These are phyloP conservation scores for Diabrotica virgifera DNA, from an alignment of 1,140 invertebrate genomes.

Conservation along the genomic window DNA sequence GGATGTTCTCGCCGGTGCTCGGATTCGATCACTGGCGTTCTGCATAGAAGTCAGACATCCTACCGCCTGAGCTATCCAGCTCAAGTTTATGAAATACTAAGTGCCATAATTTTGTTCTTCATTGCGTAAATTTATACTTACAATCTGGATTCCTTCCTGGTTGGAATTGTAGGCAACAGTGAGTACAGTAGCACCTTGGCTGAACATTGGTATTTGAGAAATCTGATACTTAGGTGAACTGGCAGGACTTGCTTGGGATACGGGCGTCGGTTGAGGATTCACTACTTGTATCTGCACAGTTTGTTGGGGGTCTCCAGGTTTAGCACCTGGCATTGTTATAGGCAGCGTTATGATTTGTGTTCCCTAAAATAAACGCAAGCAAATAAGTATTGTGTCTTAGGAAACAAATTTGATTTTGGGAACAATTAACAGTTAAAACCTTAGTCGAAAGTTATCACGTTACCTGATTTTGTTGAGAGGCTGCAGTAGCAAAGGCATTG, in stretches of 20 bases:
- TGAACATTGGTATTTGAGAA: constrained; percentile 63
- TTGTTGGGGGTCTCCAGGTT: constrained; percentile 70
- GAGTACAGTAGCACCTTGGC: constrained; percentile 64
- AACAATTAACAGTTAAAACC: too few relatives aligned
- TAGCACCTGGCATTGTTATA: constrained; percentile 68
- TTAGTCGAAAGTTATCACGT: background rate
- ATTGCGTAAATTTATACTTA: constrained; percentile 32
- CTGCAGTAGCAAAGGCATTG: constrained; percentile 52
- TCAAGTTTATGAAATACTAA: background rate
- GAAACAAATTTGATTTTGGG: too few relatives aligned
- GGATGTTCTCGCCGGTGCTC: too few relatives aligned
- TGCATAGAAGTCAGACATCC: too few relatives aligned
- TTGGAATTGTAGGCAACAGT: constrained; percentile 67
- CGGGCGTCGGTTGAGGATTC: constrained; percentile 36
- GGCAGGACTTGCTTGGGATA: constrained; percentile 38
- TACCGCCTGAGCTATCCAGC: too few relatives aligned
- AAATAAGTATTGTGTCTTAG: too few relatives aligned
- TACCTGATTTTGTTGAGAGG: constrained; percentile 41
- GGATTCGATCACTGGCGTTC: too few relatives aligned
- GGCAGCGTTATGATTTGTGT: constrained; percentile 70
- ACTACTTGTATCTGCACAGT: constrained; percentile 73
- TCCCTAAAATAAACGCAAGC: constrained; percentile 29
- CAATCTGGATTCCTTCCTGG: constrained; percentile 56
- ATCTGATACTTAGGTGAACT: constrained; percentile 68
- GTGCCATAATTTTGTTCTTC: background rate